A percentile compares a stretch with the other conserved stretches of the same genome.
Conservation (phyloP, 2,888 invertebrate genomes). For the Penaeus monodon region DNA sequence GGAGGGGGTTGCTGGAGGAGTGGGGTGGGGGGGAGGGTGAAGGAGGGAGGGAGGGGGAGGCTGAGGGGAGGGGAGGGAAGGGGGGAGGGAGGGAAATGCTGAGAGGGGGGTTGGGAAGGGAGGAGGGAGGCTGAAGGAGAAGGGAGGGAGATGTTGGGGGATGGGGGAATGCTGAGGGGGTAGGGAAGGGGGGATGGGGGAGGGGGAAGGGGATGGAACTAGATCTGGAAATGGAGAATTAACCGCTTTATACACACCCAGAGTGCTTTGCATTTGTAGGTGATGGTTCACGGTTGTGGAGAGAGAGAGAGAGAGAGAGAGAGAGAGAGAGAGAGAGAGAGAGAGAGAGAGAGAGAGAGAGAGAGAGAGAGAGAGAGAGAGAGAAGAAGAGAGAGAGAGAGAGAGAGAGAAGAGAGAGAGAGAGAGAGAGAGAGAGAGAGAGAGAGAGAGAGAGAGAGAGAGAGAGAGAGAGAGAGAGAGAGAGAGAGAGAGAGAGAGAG, state of each 20-base stretch:
- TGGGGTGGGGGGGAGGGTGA: too few species aligned
- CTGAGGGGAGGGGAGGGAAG: not conserved
- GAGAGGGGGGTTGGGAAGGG: too few species aligned
- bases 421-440: constrained; percentile 17
- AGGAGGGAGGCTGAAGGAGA: too few species aligned
- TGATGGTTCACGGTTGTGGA: constrained; percentile 27
- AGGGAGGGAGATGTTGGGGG: too few species aligned
- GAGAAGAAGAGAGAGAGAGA: not conserved
- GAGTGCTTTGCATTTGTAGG: constrained; percentile 15
- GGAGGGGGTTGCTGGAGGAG: not conserved
- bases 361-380: not conserved
- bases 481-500: not conserved
- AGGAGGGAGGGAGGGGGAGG: too few species aligned
- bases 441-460: not conserved
- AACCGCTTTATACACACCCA: constrained; percentile 36
- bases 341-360: not conserved
- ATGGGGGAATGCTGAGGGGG: too few species aligned
- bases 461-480: not conserved
- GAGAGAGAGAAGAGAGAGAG: constrained; percentile 18
- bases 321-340: too few species aligned
- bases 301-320: constrained; percentile 20
- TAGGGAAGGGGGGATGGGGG: too few species aligned
- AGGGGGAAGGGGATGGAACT: not conserved
- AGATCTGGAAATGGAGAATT: constrained; percentile 38
- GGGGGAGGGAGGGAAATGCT: not conserved